phyloP scores from a whole-genome alignment of 2,797 vertebrate genomes.

The Eurystomus glaucurus region DNA sequence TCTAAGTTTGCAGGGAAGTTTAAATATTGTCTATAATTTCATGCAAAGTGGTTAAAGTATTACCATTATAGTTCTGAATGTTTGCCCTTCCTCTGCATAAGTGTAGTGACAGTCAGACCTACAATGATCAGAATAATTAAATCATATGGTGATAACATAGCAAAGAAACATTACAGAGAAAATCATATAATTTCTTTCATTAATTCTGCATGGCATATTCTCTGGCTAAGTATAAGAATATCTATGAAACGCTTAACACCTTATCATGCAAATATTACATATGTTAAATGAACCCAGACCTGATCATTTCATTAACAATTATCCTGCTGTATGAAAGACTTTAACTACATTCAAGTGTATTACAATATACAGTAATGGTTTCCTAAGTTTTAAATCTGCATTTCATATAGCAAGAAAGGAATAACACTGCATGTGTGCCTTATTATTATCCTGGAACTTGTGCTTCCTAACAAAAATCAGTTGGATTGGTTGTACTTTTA shows the following conservation, averaged over 20 bases:
- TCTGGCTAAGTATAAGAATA: slow-evolving; percentile 36
- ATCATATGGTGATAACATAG: slow-evolving; percentile 17
- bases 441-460: neutral
- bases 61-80: neutral
- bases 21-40: neutral
- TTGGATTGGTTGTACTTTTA: neutral
- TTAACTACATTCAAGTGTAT: slow-evolving; percentile 42
- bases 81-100: neutral
- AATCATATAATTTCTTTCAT: neutral
- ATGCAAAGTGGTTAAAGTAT: neutral
- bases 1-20: slow-evolving; percentile 12
- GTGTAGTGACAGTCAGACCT: neutral
- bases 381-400: slow-evolving; percentile 29
- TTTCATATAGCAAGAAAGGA: neutral
- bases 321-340: slow-evolving; percentile 24
- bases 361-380: slow-evolving; percentile 36
- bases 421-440: neutral
- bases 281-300: slow-evolving; percentile 37
- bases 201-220: slow-evolving; percentile 24
- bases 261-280: slow-evolving; percentile 33
- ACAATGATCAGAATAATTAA: slow-evolving; percentile 38
- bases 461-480: neutral
- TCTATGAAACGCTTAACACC: neutral
- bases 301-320: slow-evolving; percentile 65
- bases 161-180: slow-evolving; percentile 35